Conservation (phyloP, 2,113 vertebrate species). For the Chinchilla lanigera region DNA sequence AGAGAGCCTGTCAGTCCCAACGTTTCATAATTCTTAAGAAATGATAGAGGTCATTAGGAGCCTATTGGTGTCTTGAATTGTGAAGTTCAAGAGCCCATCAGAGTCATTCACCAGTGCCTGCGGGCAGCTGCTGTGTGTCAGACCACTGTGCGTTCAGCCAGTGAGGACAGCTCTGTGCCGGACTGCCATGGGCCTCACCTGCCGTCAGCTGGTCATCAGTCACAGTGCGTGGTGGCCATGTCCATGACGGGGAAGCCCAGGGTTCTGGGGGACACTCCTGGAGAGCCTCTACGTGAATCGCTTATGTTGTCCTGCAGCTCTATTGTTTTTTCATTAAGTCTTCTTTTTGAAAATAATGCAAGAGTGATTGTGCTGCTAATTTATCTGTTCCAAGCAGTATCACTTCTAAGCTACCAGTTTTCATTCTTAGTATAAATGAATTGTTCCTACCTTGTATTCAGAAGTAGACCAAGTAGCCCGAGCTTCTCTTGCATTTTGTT, state of each 20-base stretch:
- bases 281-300: neutral
- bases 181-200: neutral
- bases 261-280: neutral
- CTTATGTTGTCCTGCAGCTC: neutral
- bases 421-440: slow-evolving; percentile 20
- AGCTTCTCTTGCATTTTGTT: neutral
- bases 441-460: neutral
- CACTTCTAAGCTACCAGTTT: slow-evolving; percentile 33
- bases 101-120: neutral
- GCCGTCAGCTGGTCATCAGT: neutral
- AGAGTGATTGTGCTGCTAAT: neutral
- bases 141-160: accelerated
- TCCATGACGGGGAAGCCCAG: neutral
- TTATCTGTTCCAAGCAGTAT: neutral
- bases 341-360: slow-evolving; percentile 2
- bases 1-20: neutral
- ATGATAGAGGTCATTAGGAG: slow-evolving; percentile 87
- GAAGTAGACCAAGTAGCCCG: slow-evolving; percentile 12
- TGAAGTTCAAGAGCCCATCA: neutral
- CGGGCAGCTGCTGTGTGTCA: accelerated
- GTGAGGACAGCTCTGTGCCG: neutral
- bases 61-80: neutral
- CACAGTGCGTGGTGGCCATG: neutral
- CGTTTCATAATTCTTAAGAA: slow-evolving; percentile 86
- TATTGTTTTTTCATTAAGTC: neutral